Evolutionary conservation across 2,888 invertebrate species (phyloP).

Genomic region (Frankliniella intonsa): DNA sequence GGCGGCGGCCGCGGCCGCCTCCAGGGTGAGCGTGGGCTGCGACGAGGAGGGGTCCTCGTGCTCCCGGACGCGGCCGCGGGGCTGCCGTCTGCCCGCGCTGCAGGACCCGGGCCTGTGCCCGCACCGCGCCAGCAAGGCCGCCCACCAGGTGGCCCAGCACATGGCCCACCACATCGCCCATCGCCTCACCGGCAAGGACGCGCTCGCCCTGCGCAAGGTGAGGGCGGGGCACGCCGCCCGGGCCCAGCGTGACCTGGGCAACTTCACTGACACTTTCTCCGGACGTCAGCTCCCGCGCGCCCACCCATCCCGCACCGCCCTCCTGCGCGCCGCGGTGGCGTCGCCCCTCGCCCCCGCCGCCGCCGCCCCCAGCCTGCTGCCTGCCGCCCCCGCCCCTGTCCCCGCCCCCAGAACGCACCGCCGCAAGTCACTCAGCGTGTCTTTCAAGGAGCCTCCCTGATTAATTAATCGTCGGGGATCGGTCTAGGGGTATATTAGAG

Average conservation of each 20-base stretch:
- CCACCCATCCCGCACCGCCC: neutral
- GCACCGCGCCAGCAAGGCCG: neutral
- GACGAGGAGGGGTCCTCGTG: neutral
- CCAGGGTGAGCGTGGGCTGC: neutral
- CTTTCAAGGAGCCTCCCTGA: neutral
- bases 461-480: too few relatives aligned
- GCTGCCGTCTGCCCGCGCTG: constrained; percentile 4
- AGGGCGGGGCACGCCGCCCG: too few relatives aligned
- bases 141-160: neutral
- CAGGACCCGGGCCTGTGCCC: neutral
- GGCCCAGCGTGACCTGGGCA: too few relatives aligned
- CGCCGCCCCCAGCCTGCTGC: neutral
- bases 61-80: neutral
- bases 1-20: neutral
- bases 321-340: neutral
- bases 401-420: neutral
- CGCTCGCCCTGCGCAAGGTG: too few relatives aligned
- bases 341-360: neutral
- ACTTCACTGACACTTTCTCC: too few relatives aligned
- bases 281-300: too few relatives aligned
- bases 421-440: neutral
- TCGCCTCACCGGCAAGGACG: too few relatives aligned
- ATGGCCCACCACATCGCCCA: too few relatives aligned
- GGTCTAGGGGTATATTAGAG: too few relatives aligned
- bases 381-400: neutral